Percentiles rank a stretch among this genome's conserved stretches.
Conservation (phyloP, 2,888 invertebrate genomes). For the Diogma glabrata region DNA sequence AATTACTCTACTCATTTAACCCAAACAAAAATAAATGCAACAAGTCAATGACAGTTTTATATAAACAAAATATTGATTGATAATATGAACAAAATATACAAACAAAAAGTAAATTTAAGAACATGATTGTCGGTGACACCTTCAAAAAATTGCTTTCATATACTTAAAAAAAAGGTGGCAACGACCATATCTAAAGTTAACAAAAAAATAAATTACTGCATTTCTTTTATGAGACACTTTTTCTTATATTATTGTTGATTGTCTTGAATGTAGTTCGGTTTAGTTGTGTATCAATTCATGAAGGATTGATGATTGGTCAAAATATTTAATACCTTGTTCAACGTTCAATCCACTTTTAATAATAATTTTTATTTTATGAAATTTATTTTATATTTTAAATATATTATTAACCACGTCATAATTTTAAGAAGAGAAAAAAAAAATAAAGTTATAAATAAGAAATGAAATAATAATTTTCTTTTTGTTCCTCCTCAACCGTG, state of each 20-base stretch:
- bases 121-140: slow-evolving; percentile 8
- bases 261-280: background rate
- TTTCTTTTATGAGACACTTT: slow-evolving; percentile 9
- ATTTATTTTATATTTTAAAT: background rate
- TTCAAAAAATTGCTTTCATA: slow-evolving; percentile 6
- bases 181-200: slow-evolving; percentile 5
- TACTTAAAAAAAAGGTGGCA: slow-evolving; percentile 7
- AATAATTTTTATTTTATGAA: slow-evolving; percentile 1
- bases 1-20: too few relatives aligned
- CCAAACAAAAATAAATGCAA: too few relatives aligned
- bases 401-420: slow-evolving; percentile 4
- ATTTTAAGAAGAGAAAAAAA: too few relatives aligned
- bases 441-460: too few relatives aligned
- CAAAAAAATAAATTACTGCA: slow-evolving; percentile 5
- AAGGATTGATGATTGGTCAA: slow-evolving; percentile 8
- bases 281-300: too few relatives aligned
- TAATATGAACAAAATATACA: slow-evolving; percentile 8
- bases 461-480: slow-evolving; percentile 1
- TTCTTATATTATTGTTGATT: slow-evolving; percentile 1
- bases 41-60: too few relatives aligned
- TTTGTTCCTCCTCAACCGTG: slow-evolving; percentile 5
- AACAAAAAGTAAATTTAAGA: slow-evolving; percentile 5
- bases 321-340: too few relatives aligned
- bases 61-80: slow-evolving; percentile 9
- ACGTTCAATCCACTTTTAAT: too few relatives aligned